Conservation (phyloP, 1,140 invertebrate species). For the Psix sp. region DNA sequence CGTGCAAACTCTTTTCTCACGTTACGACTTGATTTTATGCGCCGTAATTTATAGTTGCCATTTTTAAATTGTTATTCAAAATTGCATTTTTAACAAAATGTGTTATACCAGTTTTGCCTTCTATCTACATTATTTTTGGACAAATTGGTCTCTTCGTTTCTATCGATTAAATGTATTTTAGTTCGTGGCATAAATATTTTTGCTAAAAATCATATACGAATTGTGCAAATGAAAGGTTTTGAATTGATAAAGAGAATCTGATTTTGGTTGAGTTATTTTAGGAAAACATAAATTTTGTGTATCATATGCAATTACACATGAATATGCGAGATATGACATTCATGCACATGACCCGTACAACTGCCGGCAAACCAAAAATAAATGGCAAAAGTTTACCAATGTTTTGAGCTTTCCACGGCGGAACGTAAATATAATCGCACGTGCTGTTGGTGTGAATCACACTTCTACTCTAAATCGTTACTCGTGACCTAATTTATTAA, state of each 20-base stretch:
- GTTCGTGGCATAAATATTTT: too few species aligned
- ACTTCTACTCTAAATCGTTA: conserved; percentile 25
- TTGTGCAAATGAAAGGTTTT: neutral
- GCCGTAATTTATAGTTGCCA: too few species aligned
- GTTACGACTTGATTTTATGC: too few species aligned
- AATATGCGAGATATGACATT: conserved; percentile 11
- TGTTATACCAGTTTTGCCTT: too few species aligned
- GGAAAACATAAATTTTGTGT: conserved; percentile 25
- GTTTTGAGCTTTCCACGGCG: conserved; percentile 20
- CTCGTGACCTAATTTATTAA: conserved; percentile 35
- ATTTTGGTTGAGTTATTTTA: conserved; percentile 25
- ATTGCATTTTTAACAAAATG: neutral
- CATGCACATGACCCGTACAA: conserved; percentile 12
- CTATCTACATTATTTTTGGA: too few species aligned
- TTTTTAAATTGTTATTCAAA: conserved; percentile 3
- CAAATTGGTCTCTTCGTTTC: too few species aligned
- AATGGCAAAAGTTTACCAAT: conserved; percentile 12
- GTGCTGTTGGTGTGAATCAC: conserved; percentile 29
- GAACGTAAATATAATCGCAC: conserved; percentile 16
- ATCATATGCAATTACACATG: conserved; percentile 35
- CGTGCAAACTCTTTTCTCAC: conserved; percentile 21
- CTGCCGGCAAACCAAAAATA: conserved; percentile 29
- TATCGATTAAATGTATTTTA: too few species aligned
- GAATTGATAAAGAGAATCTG: neutral
- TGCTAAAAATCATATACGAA: too few species aligned